Conservation (phyloP, 2,888 invertebrate genomes). For the Brassicogethes aeneus region DNA sequence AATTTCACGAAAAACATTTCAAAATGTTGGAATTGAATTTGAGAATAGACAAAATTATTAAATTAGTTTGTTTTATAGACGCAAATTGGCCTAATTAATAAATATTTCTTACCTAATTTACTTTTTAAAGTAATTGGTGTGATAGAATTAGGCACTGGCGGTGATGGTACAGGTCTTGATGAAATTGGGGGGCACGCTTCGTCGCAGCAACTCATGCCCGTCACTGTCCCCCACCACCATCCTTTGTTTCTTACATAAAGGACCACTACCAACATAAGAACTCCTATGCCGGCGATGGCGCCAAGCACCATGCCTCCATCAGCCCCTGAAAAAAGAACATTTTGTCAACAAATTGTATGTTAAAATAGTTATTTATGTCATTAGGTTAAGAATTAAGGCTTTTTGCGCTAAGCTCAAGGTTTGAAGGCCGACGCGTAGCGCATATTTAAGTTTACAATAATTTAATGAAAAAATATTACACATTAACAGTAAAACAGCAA, state of each 20-base stretch:
- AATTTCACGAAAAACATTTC: too few relatives aligned
- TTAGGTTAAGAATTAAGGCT: too few relatives aligned
- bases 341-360: neutral
- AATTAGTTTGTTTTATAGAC: too few relatives aligned
- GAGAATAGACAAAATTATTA: too few relatives aligned
- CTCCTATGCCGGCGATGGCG: constrained; percentile 76
- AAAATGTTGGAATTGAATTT: too few relatives aligned
- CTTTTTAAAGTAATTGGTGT: constrained; percentile 25
- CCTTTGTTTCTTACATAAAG: constrained; percentile 78
- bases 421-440: too few relatives aligned
- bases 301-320: constrained; percentile 81
- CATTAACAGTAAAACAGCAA: neutral
- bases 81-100: too few relatives aligned
- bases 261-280: constrained; percentile 72
- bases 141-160: constrained; percentile 33
- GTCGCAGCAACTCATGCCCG: constrained; percentile 56
- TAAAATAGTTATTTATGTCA: too few relatives aligned
- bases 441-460: too few relatives aligned
- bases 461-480: too few relatives aligned
- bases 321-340: constrained; percentile 43
- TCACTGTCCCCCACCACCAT: constrained; percentile 61
- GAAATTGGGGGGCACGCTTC: constrained; percentile 41
- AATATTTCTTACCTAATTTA: constrained; percentile 37
- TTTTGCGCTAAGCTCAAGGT: too few relatives aligned
- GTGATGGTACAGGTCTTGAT: constrained; percentile 38